Conservation (phyloP, 37 sponge, comb jelly and placozoan genomes). For the Haliclona indistincta region DNA sequence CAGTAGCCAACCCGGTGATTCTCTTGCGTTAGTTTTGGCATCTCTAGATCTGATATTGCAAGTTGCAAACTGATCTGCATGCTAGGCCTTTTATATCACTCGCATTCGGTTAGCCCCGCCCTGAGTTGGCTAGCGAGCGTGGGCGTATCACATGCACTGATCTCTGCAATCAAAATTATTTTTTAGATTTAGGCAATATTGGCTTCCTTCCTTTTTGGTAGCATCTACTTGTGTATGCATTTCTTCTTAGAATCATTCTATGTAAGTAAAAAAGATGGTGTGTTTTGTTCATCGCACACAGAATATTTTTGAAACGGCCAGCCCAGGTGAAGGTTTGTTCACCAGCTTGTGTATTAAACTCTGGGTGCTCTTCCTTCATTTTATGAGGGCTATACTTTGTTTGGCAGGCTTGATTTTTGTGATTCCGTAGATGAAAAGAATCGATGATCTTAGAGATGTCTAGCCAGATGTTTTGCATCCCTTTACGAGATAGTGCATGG, state of each 20-base stretch:
- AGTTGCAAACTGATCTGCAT: too few relatives aligned
- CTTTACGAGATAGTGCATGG: slow-evolving; percentile 26
- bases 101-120: too few relatives aligned
- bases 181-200: slow-evolving; percentile 46
- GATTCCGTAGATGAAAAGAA: slow-evolving; percentile 30
- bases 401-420: slow-evolving; percentile 13
- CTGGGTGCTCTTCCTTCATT: slow-evolving; percentile 26
- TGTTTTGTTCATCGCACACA: slow-evolving; percentile 55
- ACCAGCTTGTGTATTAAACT: slow-evolving; percentile 50
- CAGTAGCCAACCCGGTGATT: slow-evolving; percentile 22
- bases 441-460: slow-evolving; percentile 33
- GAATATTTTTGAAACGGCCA: slow-evolving; percentile 27
- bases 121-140: too few relatives aligned
- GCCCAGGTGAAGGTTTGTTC: slow-evolving; percentile 54
- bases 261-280: too few relatives aligned
- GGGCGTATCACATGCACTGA: too few relatives aligned
- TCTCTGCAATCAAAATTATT: too few relatives aligned
- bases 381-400: slow-evolving; percentile 26
- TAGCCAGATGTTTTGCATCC: slow-evolving; percentile 33
- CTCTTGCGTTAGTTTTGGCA: too few relatives aligned
- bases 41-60: too few relatives aligned
- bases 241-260: slow-evolving; percentile 31
- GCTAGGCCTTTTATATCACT: too few relatives aligned
- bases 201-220: slow-evolving; percentile 47
- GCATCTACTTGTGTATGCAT: slow-evolving; percentile 41